These are phyloP conservation scores for Crax fasciolata DNA, from an alignment of 2,797 vertebrate species.

Conservation along the genomic window DNA sequence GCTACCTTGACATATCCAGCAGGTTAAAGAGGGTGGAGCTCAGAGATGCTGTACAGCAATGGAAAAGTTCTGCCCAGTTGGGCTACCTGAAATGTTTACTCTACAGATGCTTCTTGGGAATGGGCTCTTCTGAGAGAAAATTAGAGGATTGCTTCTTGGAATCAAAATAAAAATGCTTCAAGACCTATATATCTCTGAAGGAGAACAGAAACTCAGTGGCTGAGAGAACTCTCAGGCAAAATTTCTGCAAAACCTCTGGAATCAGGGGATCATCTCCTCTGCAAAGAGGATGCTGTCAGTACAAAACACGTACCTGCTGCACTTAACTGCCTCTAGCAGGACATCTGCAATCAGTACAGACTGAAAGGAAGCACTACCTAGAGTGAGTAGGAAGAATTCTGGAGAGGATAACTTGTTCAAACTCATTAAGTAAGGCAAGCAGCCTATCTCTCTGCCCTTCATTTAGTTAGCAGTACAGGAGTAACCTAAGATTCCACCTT, in stretches of 20 bases:
- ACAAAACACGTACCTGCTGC: fast-evolving
- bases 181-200: background rate
- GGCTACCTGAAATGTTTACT: background rate
- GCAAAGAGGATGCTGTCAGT: background rate
- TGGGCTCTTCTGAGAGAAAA: background rate
- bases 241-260: background rate
- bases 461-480: background rate
- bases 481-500: background rate
- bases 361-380: background rate
- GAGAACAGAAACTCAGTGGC: background rate
- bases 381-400: background rate
- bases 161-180: background rate
- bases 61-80: background rate
- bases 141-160: background rate
- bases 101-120: background rate
- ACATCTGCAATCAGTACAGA: background rate
- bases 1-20: background rate
- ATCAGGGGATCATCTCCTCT: background rate
- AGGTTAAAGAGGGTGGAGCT: background rate
- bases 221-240: background rate
- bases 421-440: background rate
- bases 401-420: background rate
- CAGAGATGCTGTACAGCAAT: fast-evolving
- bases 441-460: background rate
- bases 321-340: background rate